Evolutionary conservation across 2,113 vertebrate species (phyloP).

Genomic region (Sinocyclocheilus grahami): DNA sequence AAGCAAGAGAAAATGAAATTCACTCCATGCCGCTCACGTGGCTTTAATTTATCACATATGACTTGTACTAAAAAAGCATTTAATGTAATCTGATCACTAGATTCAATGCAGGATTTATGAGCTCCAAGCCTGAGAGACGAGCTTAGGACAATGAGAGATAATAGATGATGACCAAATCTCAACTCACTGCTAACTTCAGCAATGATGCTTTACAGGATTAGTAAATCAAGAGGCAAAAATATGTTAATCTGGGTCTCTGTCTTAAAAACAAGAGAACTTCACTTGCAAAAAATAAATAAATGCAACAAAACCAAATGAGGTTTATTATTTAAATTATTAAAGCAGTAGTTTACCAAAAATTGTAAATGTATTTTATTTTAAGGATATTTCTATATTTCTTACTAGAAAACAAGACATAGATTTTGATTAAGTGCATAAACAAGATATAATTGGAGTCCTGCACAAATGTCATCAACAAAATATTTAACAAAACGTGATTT

Average conservation of each 20-base stretch:
- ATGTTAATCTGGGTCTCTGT: neutral
- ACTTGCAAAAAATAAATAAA: too few species aligned
- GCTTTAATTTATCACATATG: slow-evolving; percentile 93
- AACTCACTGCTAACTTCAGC: neutral
- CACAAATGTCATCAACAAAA: neutral
- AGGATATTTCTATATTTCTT: neutral
- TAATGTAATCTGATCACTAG: slow-evolving; percentile 92
- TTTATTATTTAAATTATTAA: neutral
- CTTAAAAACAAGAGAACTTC: neutral
- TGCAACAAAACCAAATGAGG: neutral
- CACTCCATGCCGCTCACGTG: slow-evolving; percentile 88
- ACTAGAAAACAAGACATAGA: neutral
- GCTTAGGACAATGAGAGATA: slow-evolving; percentile 48
- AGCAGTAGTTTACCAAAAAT: neutral
- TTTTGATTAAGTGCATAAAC: neutral
- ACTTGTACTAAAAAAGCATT: slow-evolving; percentile 86
- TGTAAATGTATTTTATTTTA: neutral
- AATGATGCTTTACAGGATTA: neutral
- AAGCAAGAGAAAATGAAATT: slow-evolving; percentile 95
- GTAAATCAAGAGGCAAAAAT: neutral
- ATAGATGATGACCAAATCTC: neutral
- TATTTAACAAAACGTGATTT: slow-evolving; percentile 48
- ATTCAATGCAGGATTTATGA: slow-evolving; percentile 88
- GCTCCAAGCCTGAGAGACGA: slow-evolving; percentile 73
- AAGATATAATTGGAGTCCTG: neutral